Evolutionary conservation across 2,797 vertebrate genomes (phyloP).

Genomic region (Balearica regulorum): DNA sequence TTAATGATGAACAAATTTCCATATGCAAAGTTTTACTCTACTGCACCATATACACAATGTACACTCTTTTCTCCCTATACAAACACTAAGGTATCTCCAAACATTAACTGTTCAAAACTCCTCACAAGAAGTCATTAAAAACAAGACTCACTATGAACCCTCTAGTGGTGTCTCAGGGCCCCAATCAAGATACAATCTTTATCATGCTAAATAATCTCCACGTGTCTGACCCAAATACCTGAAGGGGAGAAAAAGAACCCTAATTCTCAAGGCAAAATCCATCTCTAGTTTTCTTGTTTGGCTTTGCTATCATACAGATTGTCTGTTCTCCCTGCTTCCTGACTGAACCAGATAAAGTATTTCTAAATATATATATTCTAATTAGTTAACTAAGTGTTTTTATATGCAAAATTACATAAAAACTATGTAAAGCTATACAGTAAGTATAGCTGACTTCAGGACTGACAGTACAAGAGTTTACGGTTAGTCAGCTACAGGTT

Average conservation of each 20-base stretch:
- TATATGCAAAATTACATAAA: background rate
- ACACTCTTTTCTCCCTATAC: background rate
- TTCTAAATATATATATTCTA: background rate
- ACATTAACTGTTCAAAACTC: background rate
- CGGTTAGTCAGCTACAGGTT: background rate
- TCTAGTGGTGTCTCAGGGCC: background rate
- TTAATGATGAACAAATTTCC: slow-evolving; percentile 6
- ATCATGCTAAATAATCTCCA: background rate
- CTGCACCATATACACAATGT: slow-evolving; percentile 21
- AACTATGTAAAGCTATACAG: background rate
- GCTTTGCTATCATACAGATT: background rate
- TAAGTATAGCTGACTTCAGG: background rate
- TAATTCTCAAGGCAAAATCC: background rate
- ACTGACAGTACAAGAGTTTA: background rate
- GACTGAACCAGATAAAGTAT: background rate
- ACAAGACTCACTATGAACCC: background rate
- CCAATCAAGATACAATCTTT: background rate
- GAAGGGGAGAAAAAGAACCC: background rate
- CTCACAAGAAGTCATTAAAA: background rate
- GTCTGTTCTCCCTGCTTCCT: background rate
- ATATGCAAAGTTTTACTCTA: background rate
- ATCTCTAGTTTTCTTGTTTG: background rate
- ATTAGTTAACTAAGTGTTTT: background rate
- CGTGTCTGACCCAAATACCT: background rate
- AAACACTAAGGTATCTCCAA: background rate